Evolutionary conservation across 2,797 vertebrate genomes (phyloP), one percentile per base, ranked within the genome.

Genomic region (Micropoecilia bifurca): DNA sequence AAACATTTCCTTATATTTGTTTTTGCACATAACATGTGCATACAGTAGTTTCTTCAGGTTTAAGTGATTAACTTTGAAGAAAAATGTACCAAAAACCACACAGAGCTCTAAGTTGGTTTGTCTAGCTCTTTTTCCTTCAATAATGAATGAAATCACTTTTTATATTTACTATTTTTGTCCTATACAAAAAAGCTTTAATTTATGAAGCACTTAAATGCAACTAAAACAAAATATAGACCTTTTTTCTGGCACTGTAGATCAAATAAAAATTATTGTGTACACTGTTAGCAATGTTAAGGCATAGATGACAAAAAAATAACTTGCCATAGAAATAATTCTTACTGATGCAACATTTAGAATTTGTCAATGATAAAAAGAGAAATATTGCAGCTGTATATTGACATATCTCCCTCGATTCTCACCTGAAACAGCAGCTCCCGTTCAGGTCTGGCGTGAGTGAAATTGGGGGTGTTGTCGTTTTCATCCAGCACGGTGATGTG

Each of bases 401-500:
- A 66, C 57, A 4, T 39, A 57, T 22, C 5, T 63, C 14, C 30
- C 4, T 25, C 22, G 18, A 39, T 75, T 75, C 91, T 90, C 88
- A 99, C 98, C 97, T 99, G 97, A 80, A 98, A 80, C 0, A 97
- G 87, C 30, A 98, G 93, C 90, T 99, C 98, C 20, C 95, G 95
- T 9, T 97, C 97, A 0, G 95, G 93, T 33, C 93, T 94, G 74
- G 95, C 91, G 0, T 98, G 97, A 57, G 95, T 92, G 83, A 99
- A 99, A 12, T 74, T 76, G 0, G 99, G 99, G 0, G 96, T 90
- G 0, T 99, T 97, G 95, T 99, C 99, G 0, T 99, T 99, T 87
- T 99, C 97, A 18, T 99, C 99, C 74, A 99, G 91, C 61, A 99
- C 97, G 0, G 96, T 97, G 79, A 99, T 89, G 25, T 99, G 97